phyloP scores from a whole-genome alignment of 2,888 invertebrate genomes.

The Diarsia mendica region DNA sequence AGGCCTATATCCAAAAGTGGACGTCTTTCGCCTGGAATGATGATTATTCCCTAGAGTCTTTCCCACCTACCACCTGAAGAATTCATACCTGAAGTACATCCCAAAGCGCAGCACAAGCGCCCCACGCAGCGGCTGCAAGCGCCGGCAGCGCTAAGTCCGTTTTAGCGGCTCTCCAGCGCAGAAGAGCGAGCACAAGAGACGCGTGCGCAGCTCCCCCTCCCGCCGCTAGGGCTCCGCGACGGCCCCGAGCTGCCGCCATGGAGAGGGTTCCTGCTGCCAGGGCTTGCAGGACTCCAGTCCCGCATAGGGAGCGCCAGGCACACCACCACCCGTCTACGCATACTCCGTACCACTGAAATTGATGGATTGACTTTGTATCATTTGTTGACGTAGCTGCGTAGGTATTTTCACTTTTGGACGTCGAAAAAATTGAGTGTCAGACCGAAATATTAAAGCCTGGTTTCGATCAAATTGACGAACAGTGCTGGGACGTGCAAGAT shows the following conservation, averaged over 20 bases:
- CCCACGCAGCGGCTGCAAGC: constrained; percentile 96
- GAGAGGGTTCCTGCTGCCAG: constrained; percentile 95
- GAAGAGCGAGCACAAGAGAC: constrained; percentile 93
- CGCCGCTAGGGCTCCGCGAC: constrained; percentile 93
- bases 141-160: constrained; percentile 95
- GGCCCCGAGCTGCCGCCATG: constrained; percentile 93
- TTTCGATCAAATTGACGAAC: neutral
- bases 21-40: too few relatives aligned
- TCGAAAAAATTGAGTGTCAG: neutral
- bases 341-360: constrained; percentile 94
- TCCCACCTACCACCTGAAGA: too few relatives aligned
- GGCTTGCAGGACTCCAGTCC: constrained; percentile 93
- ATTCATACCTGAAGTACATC: constrained; percentile 91
- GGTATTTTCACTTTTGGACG: neutral
- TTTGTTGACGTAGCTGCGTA: neutral
- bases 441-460: neutral
- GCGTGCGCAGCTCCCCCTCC: constrained; percentile 95
- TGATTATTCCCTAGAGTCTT: too few relatives aligned
- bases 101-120: constrained; percentile 96
- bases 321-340: constrained; percentile 94
- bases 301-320: constrained; percentile 93
- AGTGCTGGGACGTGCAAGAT: neutral
- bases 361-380: neutral
- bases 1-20: too few relatives aligned
- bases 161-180: constrained; percentile 95